Evolutionary conservation across 2,113 vertebrate species (phyloP).

Genomic region (Dendrocopos noguchii): DNA sequence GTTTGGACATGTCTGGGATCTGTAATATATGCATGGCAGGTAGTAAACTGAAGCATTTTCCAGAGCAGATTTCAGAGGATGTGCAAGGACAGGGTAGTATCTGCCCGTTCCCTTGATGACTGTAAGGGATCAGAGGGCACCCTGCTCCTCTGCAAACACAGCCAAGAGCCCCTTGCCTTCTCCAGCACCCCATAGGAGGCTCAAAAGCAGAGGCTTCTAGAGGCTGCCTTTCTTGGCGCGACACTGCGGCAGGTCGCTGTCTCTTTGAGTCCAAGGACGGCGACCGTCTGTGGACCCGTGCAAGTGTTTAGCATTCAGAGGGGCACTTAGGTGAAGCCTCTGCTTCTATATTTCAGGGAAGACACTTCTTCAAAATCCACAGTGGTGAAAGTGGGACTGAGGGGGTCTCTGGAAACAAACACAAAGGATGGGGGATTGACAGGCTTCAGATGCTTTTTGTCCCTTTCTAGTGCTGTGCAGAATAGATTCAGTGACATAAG

Average conservation of each 20-base stretch:
- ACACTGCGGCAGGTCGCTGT: accelerated
- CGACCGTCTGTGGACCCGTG: accelerated
- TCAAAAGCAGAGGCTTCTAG: background rate
- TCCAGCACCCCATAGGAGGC: background rate
- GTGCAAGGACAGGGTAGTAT: background rate
- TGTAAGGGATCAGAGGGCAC: background rate
- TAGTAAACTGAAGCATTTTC: accelerated
- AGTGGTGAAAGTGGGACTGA: background rate
- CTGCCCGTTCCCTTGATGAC: accelerated
- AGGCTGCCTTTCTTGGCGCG: accelerated
- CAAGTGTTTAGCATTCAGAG: background rate
- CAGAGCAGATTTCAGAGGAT: background rate
- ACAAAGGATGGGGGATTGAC: background rate
- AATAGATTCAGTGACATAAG: background rate
- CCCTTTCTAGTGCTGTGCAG: background rate
- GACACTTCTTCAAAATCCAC: background rate
- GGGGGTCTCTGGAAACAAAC: background rate
- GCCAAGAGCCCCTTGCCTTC: accelerated
- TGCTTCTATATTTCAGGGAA: background rate
- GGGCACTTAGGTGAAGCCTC: background rate
- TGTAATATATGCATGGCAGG: background rate
- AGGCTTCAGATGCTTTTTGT: background rate
- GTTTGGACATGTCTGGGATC: background rate
- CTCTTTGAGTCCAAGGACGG: background rate
- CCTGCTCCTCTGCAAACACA: background rate